Evolutionary conservation across 2,113 vertebrate species (phyloP).

Genomic region (Pongo abelii): DNA sequence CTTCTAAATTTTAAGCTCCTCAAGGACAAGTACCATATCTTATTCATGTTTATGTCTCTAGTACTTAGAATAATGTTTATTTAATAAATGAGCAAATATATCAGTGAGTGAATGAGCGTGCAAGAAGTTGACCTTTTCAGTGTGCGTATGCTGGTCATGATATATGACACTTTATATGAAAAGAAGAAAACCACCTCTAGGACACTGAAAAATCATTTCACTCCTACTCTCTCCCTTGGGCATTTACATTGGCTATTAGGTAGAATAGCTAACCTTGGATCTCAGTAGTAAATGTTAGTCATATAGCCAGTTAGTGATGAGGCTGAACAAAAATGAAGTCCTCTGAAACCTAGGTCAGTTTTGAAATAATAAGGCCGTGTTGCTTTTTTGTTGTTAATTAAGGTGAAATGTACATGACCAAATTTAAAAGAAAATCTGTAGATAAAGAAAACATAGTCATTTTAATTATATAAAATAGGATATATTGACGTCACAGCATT

Average conservation of each 20-base stretch:
- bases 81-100: not conserved
- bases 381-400: not conserved
- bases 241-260: not conserved
- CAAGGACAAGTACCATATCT: not conserved
- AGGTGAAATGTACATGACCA: not conserved
- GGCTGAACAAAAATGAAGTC: not conserved
- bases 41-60: conserved; percentile 15
- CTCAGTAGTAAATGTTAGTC: not conserved
- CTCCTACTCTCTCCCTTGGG: not conserved
- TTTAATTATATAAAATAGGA: conserved; percentile 21
- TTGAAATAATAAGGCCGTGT: not conserved
- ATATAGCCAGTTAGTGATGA: not conserved
- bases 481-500: not conserved
- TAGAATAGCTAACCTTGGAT: not conserved
- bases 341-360: not conserved
- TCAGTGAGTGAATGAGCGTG: not conserved
- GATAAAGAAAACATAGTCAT: not conserved
- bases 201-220: not conserved
- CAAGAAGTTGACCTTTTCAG: not conserved
- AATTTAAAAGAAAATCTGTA: conserved; percentile 13
- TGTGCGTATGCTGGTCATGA: not conserved
- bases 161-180: not conserved
- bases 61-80: conserved; percentile 9
- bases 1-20: not conserved
- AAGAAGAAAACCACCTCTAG: not conserved